A percentile compares a stretch with the other conserved stretches of the same genome.
Conservation (phyloP, 2,888 invertebrate species). For the Nemurella pictetii region DNA sequence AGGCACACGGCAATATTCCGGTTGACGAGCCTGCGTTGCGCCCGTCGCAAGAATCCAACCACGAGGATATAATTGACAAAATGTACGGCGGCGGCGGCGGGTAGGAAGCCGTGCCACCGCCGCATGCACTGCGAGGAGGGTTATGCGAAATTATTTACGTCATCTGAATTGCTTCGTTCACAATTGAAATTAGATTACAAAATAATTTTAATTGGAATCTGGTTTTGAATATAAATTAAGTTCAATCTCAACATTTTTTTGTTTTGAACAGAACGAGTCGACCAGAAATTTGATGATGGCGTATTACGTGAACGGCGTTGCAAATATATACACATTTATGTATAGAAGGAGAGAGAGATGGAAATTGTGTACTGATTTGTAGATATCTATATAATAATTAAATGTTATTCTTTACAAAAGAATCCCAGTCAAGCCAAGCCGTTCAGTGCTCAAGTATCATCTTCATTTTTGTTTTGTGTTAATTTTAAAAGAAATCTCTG, state of each 20-base stretch:
- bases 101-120: background rate
- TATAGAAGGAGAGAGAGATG: background rate
- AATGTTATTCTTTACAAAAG: background rate
- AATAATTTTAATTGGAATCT: constrained; percentile 16
- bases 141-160: background rate
- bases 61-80: constrained; percentile 25
- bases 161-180: constrained; percentile 15
- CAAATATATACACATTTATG: background rate
- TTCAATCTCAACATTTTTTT: background rate
- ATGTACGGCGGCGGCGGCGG: background rate
- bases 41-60: background rate
- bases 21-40: background rate
- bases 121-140: background rate
- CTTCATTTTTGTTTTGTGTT: background rate
- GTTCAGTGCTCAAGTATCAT: background rate
- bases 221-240: constrained; percentile 11
- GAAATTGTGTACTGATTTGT: background rate
- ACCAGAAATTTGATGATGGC: constrained; percentile 7
- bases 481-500: background rate
- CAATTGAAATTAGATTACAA: constrained; percentile 13
- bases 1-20: background rate
- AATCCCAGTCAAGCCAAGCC: background rate
- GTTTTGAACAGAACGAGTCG: background rate
- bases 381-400: background rate
- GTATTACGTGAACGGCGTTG: background rate